A percentile compares a stretch with the other conserved stretches of the same genome.
Evolutionary conservation across 2,888 invertebrate species (phyloP).

Genomic region (Acholoe squamosa): DNA sequence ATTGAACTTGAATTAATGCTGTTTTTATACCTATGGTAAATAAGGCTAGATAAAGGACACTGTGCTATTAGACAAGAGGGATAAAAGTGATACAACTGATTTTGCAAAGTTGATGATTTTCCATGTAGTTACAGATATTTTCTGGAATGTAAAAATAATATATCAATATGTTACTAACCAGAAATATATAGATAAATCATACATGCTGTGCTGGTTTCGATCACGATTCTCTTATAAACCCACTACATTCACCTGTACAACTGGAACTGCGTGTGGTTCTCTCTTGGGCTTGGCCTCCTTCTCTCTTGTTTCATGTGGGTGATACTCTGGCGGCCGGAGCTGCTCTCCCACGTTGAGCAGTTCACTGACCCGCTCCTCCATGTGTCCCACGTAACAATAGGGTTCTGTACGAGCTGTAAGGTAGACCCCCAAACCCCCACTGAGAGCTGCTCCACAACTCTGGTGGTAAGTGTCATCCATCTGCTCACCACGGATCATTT

Average conservation of each 20-base stretch:
- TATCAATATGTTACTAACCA: too few relatives aligned
- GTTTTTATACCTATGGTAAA: too few relatives aligned
- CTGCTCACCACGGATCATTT: background rate
- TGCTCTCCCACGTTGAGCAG: background rate
- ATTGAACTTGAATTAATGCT: too few relatives aligned
- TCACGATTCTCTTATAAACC: too few relatives aligned
- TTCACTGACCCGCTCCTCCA: background rate
- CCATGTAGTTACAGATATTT: too few relatives aligned
- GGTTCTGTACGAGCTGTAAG: background rate
- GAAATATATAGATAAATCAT: too few relatives aligned
- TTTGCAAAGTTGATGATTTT: too few relatives aligned
- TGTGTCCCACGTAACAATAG: background rate
- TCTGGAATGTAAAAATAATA: too few relatives aligned
- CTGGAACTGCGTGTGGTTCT: background rate
- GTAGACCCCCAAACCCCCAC: background rate
- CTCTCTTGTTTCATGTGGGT: background rate
- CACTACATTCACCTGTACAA: background rate
- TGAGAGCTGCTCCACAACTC: background rate
- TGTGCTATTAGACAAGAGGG: too few relatives aligned
- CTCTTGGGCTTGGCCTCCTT: background rate
- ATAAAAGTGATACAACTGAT: too few relatives aligned
- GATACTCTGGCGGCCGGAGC: background rate
- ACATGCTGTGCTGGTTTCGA: too few relatives aligned
- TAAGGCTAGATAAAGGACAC: too few relatives aligned
- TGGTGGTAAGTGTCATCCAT: background rate